These are phyloP conservation scores for Nomada fabriciana DNA, from an alignment of 2,888 invertebrate species.

Conservation along the genomic window DNA sequence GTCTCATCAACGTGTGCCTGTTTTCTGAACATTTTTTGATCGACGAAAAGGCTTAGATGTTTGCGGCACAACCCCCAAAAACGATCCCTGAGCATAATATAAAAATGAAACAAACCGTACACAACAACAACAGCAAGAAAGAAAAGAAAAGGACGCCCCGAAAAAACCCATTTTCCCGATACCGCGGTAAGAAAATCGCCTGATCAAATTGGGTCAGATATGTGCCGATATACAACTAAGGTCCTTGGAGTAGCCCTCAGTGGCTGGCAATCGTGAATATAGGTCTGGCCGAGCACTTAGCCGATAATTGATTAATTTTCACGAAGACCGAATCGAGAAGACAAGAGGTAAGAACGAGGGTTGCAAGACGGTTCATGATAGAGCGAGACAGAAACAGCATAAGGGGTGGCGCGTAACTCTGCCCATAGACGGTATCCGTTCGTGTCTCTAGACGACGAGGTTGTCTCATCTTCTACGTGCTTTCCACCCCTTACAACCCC, in stretches of 20 bases:
- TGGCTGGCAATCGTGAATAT: constrained; percentile 74
- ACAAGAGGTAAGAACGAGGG: constrained; percentile 55
- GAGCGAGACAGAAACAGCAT: constrained; percentile 39
- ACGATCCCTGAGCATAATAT: too few relatives aligned
- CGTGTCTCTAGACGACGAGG: constrained; percentile 68
- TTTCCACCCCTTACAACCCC: constrained; percentile 60
- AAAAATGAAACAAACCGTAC: background rate
- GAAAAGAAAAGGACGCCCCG: background rate
- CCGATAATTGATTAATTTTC: constrained; percentile 83
- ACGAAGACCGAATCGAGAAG: constrained; percentile 79
- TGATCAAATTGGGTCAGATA: constrained; percentile 63
- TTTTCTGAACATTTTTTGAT: too few relatives aligned
- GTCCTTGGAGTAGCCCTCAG: constrained; percentile 39
- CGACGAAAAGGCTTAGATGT: too few relatives aligned
- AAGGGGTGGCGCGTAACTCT: constrained; percentile 50
- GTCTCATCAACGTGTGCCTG: too few relatives aligned
- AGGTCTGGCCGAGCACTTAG: constrained; percentile 82
- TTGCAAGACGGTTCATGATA: background rate
- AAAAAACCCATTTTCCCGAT: background rate
- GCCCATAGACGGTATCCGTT: constrained; percentile 66
- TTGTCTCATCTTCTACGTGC: constrained; percentile 67
- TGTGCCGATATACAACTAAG: constrained; percentile 52
- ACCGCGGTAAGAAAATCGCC: constrained; percentile 28
- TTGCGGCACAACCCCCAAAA: too few relatives aligned
- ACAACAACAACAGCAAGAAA: background rate